Evolutionary conservation across 1,140 invertebrate species (phyloP).

Genomic region (Sinonovacula constricta): DNA sequence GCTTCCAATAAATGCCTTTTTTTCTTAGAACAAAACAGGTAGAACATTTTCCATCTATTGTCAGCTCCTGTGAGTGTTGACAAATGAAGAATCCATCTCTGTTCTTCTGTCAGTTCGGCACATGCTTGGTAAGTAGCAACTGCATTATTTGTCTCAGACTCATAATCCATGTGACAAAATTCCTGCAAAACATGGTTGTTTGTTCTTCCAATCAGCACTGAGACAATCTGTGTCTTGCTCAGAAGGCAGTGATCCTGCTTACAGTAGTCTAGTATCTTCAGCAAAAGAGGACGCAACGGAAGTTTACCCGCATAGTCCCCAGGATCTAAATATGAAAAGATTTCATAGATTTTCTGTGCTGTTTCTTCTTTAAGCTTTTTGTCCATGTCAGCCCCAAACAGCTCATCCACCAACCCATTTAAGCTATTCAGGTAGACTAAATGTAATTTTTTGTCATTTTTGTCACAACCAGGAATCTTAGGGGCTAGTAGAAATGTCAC

Average conservation of each 20-base stretch:
- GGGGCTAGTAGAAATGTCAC: slow-evolving; percentile 50
- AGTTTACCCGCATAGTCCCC: slow-evolving; percentile 61
- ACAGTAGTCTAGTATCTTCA: slow-evolving; percentile 61
- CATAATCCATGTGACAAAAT: slow-evolving; percentile 66
- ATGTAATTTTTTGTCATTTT: slow-evolving; percentile 59
- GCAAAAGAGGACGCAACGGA: slow-evolving; percentile 63
- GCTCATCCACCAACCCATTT: slow-evolving; percentile 59
- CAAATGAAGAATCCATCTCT: slow-evolving; percentile 55
- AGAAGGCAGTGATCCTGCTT: slow-evolving; percentile 20
- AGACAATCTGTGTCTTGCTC: slow-evolving; percentile 55
- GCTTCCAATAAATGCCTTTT: slow-evolving; percentile 68
- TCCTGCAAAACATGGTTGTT: slow-evolving; percentile 65
- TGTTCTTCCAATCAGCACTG: slow-evolving; percentile 60
- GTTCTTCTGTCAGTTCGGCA: slow-evolving; percentile 59
- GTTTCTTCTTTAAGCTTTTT: slow-evolving; percentile 26
- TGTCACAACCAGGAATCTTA: slow-evolving; percentile 6
- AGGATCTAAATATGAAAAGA: slow-evolving; percentile 66
- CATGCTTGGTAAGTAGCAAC: slow-evolving; percentile 31
- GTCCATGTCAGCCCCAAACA: slow-evolving; percentile 34
- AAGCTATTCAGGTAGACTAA: slow-evolving; percentile 65
- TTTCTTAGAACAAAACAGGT: slow-evolving; percentile 61
- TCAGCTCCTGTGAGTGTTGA: slow-evolving; percentile 33
- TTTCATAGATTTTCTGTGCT: slow-evolving; percentile 54
- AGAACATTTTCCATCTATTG: slow-evolving; percentile 63
- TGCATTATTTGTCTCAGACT: slow-evolving; percentile 54